Percentiles rank a stretch among this genome's conserved stretches.
These are phyloP conservation scores for Australoheros facetus DNA, from an alignment of 2,797 vertebrate species.

Conservation along the genomic window DNA sequence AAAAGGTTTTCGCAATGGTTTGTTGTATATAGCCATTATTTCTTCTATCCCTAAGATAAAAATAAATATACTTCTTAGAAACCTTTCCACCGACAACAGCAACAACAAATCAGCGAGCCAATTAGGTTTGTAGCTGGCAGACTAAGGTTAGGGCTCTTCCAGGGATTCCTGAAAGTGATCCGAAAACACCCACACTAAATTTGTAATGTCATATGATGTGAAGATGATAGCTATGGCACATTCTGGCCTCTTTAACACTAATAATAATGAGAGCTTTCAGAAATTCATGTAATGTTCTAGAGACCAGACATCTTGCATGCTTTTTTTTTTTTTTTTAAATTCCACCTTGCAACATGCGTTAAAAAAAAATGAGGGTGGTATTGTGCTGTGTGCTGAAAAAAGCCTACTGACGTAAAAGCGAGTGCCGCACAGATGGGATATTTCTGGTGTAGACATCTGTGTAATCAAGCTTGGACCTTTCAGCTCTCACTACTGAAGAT, in stretches of 20 bases:
- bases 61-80: background rate
- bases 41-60: no score
- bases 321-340: background rate
- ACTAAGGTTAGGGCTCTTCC: background rate
- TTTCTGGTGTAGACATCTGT: constrained; percentile 8
- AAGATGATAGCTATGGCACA: background rate
- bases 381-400: background rate
- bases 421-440: background rate
- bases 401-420: background rate
- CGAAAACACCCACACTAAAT: background rate
- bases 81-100: background rate
- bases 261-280: background rate
- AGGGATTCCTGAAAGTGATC: background rate
- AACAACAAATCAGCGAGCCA: background rate
- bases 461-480: constrained; percentile 21
- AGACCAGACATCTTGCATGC: background rate
- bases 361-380: background rate
- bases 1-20: accelerated
- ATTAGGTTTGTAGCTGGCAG: background rate
- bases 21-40: background rate
- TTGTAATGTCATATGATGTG: background rate
- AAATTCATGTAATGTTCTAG: background rate
- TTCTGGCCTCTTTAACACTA: background rate
- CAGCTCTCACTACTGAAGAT: constrained; percentile 12
- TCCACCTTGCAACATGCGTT: background rate